Base-by-base conservation (phyloP, 30 jellyfish, hydroid and myxozoan genomes). In the Hydractinia echinata region DNA sequence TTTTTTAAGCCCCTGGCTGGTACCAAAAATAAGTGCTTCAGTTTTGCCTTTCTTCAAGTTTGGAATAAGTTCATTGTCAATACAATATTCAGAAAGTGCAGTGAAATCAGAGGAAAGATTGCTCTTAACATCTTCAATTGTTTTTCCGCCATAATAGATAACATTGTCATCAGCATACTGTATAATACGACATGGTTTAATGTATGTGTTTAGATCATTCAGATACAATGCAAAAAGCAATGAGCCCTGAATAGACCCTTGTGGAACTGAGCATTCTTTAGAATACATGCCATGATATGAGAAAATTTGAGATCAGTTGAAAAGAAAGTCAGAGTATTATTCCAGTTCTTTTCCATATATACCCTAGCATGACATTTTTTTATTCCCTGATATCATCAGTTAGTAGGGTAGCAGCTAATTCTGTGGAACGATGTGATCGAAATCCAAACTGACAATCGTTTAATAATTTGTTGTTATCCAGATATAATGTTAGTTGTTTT, bases 231-330 rank as follows among this genome's bases (percentile, higher is more conserved):
- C 91, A 73, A 83, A 83, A 20, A 76, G 91, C 18, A 74, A 55
- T 7, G 87, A 81, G 56, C 86, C 61, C 48, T 72, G 76, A 66
- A 83, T 67, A 61, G 85, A 83, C 55, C 91, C 91, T 20, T 83
- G 72, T 50, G 81, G 54, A 5, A 83, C 87, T 58, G 19, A 58
- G 3, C 69, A 16, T 58, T 58, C 69, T 11, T 58, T 16, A 58
- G 69, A 58, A 58, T 58, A 58, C 69, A 58, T 58, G 69, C 69
- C 69, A 58, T 58, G 69, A 58, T 58, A 58, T 58, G 69, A 58
- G 69, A 58, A 0, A 58, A 58, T 3, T 58, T 58, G 69, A 58
- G 69, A 58, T 16, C 19, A 16, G 3, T 58, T 58, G 3, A 58
- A 58, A 16, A 58, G 69, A 16, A 58, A 11, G 69, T 58, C 69